Evolutionary conservation across 1,140 invertebrate species (phyloP), one percentile per base, ranked within the genome.

Genomic region (Tribolium madens): DNA sequence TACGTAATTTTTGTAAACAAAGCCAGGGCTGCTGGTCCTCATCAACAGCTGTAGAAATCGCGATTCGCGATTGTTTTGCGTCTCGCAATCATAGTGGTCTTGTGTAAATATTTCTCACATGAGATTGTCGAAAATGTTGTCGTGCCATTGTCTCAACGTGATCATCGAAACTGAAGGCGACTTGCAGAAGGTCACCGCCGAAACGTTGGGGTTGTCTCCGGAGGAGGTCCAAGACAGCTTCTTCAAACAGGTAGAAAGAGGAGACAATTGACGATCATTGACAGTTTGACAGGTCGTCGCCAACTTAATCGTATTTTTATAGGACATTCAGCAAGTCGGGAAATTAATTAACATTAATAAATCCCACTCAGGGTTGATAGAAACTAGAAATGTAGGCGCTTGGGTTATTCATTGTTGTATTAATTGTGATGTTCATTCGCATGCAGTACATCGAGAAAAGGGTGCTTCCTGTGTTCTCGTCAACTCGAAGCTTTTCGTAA

Each of bases 81-180:
- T 15, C 53, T 18, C 3, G 17, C 18, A 2, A 60, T 60, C 53
- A 9, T 13, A 26, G 15, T 26, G 9, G 53, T 13, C 53, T 60
- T 60, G 53, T 53, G 14, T 15, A 17, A 26, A 26, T 26, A 26
- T 26, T 26, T 26, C 21, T 70, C 2, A 15, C 12, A 7, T 7
- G 4, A 42, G 9, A 33, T 42, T 69, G 6, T 10, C 21, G n/a
- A 70, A 76, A 21, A 83, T 82, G 81, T 77, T 86, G 48, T 81
- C 86, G 46, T 89, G 88, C 76, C 87, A 88, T 80, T 89, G 88
- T 82, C 82, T 89, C 53, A 89, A 89, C 80, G 85, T 89, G 15
- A 84, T 85, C 47, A 87, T 89, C 64, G 86, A 85, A 79, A 84
- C 85, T 18, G 84, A 85, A 75, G 83, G 79, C 75, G 85, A 87